phyloP scores from a whole-genome alignment of 2,113 vertebrate genomes.

The Phylloscopus trochilus region DNA sequence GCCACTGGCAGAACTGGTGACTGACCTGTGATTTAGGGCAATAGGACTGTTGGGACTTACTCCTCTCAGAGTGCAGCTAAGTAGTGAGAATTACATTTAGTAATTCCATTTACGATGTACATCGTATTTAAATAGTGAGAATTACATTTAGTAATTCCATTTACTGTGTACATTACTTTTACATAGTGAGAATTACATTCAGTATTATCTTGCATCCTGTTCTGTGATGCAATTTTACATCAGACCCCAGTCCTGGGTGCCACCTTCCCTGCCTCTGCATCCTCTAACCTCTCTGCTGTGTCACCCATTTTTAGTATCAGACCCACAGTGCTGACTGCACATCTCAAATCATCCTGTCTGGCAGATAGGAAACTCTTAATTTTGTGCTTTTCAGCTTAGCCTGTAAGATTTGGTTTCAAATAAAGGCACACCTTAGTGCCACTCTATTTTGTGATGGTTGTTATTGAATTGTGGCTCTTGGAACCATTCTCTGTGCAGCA shows the following conservation, averaged over 20 bases:
- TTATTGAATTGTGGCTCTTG: not conserved
- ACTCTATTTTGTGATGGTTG: not conserved
- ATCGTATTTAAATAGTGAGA: not conserved
- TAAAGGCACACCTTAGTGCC: not conserved
- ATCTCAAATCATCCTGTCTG: not conserved
- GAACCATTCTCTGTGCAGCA: not conserved
- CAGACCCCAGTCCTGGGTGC: not conserved
- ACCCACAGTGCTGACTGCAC: not conserved
- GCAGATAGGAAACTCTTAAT: not conserved
- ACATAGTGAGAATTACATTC: not conserved
- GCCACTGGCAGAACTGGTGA: not conserved
- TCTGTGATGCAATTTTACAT: fast-evolving
- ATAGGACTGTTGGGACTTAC: not conserved
- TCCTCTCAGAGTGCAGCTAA: not conserved
- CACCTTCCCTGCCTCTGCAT: not conserved
- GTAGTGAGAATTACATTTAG: not conserved
- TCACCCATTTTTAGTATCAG: not conserved
- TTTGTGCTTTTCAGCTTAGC: not conserved
- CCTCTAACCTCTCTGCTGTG: not conserved
- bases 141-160: not conserved
- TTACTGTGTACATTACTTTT: not conserved
- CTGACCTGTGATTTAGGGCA: not conserved
- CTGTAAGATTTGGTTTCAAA: not conserved
- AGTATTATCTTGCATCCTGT: fast-evolving
- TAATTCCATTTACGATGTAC: not conserved